phyloP scores from a whole-genome alignment of 1,140 invertebrate genomes.

The Apis florea region DNA sequence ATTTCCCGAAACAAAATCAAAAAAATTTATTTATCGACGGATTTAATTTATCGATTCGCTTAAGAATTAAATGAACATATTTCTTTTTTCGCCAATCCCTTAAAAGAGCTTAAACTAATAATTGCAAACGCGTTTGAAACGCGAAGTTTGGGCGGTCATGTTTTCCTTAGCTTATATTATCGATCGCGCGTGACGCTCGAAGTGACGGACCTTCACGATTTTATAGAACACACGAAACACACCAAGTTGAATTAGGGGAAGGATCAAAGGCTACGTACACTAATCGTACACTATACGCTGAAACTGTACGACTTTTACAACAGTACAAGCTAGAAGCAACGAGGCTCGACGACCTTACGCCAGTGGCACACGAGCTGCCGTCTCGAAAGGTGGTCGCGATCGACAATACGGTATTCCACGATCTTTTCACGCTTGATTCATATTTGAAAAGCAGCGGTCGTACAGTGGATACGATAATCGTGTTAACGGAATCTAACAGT shows the following conservation, averaged over 20 bases:
- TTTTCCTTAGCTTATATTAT: conserved; percentile 9
- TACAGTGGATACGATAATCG: neutral
- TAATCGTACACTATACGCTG: conserved; percentile 18
- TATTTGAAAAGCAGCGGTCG: neutral
- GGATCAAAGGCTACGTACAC: conserved; percentile 28
- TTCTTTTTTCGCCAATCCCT: too few relatives aligned
- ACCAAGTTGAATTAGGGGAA: neutral
- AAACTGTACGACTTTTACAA: conserved; percentile 43
- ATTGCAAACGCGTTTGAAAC: neutral
- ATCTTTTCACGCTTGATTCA: neutral
- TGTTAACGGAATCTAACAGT: too few relatives aligned
- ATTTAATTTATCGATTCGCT: too few relatives aligned
- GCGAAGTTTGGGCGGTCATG: neutral
- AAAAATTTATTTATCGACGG: too few relatives aligned
- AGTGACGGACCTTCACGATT: conserved; percentile 36
- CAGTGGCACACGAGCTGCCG: conserved; percentile 56
- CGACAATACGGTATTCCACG: conserved; percentile 14
- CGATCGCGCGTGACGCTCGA: conserved; percentile 31
- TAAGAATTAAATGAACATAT: too few relatives aligned
- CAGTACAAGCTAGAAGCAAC: conserved; percentile 33
- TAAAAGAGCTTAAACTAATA: too few relatives aligned
- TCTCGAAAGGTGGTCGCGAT: conserved; percentile 55
- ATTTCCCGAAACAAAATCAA: too few relatives aligned
- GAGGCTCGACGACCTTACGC: conserved; percentile 60
- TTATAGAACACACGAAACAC: conserved; percentile 39